Base-by-base conservation (phyloP, 2,888 invertebrate species). In the Tiphia femorata region DNA sequence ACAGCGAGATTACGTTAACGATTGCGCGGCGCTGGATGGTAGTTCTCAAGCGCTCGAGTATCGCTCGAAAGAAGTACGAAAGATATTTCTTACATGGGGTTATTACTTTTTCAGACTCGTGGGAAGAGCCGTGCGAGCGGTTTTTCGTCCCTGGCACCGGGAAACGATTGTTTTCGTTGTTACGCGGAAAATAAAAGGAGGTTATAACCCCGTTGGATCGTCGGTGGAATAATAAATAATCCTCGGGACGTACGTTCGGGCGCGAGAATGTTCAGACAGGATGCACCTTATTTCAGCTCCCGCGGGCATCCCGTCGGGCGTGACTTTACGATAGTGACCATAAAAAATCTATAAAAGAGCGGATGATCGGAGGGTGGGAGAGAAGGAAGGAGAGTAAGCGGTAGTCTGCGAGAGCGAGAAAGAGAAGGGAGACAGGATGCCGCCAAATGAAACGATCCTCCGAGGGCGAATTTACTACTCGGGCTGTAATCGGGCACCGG, bases 271-370 rank as follows among this genome's bases (percentile, higher is more conserved):
- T 2, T 16, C 29, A 27, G n/a, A 27, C 27, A 35, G 37, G 29
- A 50, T 10, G 14, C 23, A 38, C 40, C 17, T 12, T 38, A 41
- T 49, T 54, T 52, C 43, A 20, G 29, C 35, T 38, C 49, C 10
- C 47, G 49, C 48, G 43, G 17, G 33, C 43, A 27, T 29, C 27
- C 33, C 27, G 12, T 14, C 23, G 37, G 8, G 19, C 37, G 27
- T 41, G 54, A 53, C 41, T 55, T 47, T 46, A 53, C 54, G 58
- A 50, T 49, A 49, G 50, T 49, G 49, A 46, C 60, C 52, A 56
- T 70, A 67, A 67, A 67, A 66, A 59, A 65, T 58, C 54, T 47
- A 61, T 57, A 70, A 64, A 70, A 60, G n/a, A n/a, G n/a, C n/a
- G n/a, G n/a, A n/a, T n/a, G n/a, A n/a, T n/a, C n/a, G n/a, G n/a